Percentiles rank a stretch among this genome's conserved stretches.
Evolutionary conservation across 2,113 vertebrate species (phyloP).

Genomic region (Oreochromis niloticus): DNA sequence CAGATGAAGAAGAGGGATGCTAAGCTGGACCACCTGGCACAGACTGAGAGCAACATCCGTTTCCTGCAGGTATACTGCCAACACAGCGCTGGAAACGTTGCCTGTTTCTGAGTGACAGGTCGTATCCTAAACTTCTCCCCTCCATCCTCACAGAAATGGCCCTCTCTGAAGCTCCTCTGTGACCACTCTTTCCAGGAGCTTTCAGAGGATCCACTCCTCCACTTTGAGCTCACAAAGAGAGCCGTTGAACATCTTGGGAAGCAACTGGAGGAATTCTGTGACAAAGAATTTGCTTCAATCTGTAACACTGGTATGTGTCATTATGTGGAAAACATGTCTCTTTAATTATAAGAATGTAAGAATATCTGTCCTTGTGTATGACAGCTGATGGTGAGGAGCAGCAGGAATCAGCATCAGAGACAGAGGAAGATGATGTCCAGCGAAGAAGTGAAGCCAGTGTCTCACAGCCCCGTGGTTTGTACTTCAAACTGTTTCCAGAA

Average conservation of each 20-base stretch:
- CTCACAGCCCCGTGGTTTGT: not conserved
- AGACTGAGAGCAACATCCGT: not conserved
- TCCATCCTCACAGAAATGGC: slow-evolving; percentile 22
- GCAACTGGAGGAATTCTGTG: slow-evolving; percentile 26
- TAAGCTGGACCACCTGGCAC: slow-evolving; percentile 31
- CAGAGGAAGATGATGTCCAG: not conserved
- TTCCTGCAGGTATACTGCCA: slow-evolving; percentile 54
- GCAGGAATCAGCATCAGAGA: not conserved
- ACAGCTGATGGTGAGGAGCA: not conserved
- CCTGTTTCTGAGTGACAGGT: not conserved
- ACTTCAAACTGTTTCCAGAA: not conserved
- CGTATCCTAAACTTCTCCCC: not conserved
- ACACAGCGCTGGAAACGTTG: not conserved
- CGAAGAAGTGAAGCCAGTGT: not conserved
- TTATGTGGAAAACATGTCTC: not conserved
- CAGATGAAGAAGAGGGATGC: slow-evolving; percentile 18
- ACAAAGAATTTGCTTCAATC: slow-evolving; percentile 8
- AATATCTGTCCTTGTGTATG: not conserved
- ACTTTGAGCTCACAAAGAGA: slow-evolving; percentile 8
- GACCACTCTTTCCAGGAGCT: not conserved
- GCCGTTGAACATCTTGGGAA: not conserved
- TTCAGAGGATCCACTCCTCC: not conserved
- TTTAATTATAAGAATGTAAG: not conserved
- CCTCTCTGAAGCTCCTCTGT: not conserved
- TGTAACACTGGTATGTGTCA: not conserved